Evolutionary conservation across 1,140 invertebrate species (phyloP), one percentile per base, ranked within the genome.

Genomic region (Trichogramma pretiosum): DNA sequence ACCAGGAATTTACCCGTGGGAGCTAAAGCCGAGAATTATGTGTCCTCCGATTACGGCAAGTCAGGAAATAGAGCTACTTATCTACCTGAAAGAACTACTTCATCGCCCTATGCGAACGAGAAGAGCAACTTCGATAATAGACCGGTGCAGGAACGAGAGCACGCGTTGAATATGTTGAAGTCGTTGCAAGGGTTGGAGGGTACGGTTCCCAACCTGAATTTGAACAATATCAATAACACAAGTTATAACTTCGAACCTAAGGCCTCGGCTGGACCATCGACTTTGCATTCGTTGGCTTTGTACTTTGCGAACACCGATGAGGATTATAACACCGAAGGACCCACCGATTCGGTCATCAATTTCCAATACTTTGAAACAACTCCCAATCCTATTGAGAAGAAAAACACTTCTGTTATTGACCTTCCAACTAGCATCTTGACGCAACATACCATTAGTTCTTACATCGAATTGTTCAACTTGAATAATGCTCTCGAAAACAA

Each of bases 221-320:
- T 46, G 1, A 48, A 51, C 24, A 56, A 47, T 39, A 39, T 46
- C 14, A 58, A 57, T n/a, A 56, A 56, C 26, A 62, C 55, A 10
- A 57, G 60, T 50, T 70, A 73, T 35, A 81, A 81, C 21, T 65
- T 83, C 18, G 68, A 79, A 16, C 78, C 83, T 19, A 81, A 81
- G 11, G 78, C 77, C 14, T 84, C 83, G 2, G 77, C 82, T 0
- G 82, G 83, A 0, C 82, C 84, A 2, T 83, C 84, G 56, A 82
- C 84, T 1, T 63, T 89, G 3, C 84, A 87, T 57, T 84, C 84
- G 2, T 60, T 89, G 30, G 84, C 85, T 18, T 74, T 85, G 49
- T 87, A 87, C 56, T 87, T 87, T 61, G 83, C 84, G 5, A 80
- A 79, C 13, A 79, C 78, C 39, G 68, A 79, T 41, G 79, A 80